Conservation (phyloP, 2,797 vertebrate genomes). For the Cercopithecus mitis region DNA sequence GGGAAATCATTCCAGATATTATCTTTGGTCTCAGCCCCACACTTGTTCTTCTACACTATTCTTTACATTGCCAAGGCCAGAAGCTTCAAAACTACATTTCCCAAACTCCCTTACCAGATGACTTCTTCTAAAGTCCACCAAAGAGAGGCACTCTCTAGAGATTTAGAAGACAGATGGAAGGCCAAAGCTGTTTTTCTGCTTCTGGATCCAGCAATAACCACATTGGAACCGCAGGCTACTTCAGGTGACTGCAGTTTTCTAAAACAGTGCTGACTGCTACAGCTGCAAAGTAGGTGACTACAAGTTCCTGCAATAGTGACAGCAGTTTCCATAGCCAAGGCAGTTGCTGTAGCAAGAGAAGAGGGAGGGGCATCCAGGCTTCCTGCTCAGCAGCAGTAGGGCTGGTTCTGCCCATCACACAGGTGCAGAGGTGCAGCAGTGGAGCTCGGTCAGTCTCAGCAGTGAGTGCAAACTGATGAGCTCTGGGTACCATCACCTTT, state of each 20-base stretch:
- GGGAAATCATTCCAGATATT: background rate
- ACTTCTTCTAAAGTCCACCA: background rate
- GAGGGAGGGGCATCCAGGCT: background rate
- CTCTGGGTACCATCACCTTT: background rate
- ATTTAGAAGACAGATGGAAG: background rate
- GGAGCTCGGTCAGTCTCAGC: background rate
- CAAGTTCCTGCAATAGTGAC: background rate
- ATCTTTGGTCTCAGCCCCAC: background rate
- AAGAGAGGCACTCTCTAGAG: background rate
- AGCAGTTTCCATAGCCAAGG: background rate
- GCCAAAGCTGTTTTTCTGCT: background rate
- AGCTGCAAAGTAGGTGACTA: background rate
- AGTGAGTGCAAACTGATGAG: background rate
- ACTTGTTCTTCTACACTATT: background rate
- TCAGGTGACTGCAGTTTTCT: background rate
- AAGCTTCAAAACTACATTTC: conserved; percentile 30
- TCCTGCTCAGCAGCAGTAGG: background rate
- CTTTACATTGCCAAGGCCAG: background rate
- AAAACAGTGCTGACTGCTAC: background rate
- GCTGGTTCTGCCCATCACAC: background rate
- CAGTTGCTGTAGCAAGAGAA: background rate
- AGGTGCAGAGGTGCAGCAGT: too few species aligned
- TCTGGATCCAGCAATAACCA: background rate
- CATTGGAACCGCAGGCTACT: background rate
- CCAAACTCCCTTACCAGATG: background rate